Evolutionary conservation across 2,888 invertebrate species (phyloP).

Genomic region (Drosophila austrosaltans): DNA sequence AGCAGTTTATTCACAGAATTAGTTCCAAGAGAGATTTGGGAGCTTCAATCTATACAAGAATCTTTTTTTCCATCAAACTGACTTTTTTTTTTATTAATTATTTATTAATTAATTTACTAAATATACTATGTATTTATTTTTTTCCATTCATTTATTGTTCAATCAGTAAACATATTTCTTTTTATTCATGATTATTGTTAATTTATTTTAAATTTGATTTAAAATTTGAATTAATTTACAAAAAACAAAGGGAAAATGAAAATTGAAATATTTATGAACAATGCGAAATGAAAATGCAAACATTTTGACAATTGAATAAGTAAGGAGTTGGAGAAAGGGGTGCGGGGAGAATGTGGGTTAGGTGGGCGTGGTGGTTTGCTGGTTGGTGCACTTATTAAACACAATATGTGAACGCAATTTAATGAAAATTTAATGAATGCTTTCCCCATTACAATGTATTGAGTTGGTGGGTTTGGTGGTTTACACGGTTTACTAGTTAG

Average conservation of each 20-base stretch:
- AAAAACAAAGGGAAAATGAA: neutral
- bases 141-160: neutral
- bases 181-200: neutral
- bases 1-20: too few relatives aligned
- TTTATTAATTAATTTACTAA: neutral
- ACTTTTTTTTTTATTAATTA: too few relatives aligned
- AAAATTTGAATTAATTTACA: neutral
- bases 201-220: neutral
- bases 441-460: neutral
- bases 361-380: neutral
- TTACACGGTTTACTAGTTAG: neutral
- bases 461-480: neutral
- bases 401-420: neutral
- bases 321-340: neutral
- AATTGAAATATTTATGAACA: slow-evolving; percentile 6
- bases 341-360: neutral
- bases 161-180: neutral
- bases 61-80: too few relatives aligned
- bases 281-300: slow-evolving; percentile 4
- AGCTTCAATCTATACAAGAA: too few relatives aligned
- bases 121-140: neutral
- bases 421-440: neutral
- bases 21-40: too few relatives aligned
- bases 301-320: neutral
- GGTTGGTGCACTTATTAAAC: slow-evolving; percentile 2